Evolutionary conservation across 1,140 invertebrate species (phyloP).

Genomic region (Sarcophaga bullata): DNA sequence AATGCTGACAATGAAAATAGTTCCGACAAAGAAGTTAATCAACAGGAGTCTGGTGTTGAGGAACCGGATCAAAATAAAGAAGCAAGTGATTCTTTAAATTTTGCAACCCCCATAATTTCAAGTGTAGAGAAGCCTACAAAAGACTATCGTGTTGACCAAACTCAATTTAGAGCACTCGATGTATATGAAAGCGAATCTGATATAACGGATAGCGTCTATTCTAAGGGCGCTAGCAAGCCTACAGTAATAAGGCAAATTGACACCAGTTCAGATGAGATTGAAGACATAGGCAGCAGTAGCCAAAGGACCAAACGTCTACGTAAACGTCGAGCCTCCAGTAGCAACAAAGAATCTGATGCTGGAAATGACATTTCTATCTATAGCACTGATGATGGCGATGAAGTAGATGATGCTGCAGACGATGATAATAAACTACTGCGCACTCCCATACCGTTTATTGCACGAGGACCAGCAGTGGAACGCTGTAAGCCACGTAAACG

Average conservation of each 20-base stretch:
- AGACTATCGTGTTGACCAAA: conserved; percentile 58
- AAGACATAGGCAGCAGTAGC: conserved; percentile 42
- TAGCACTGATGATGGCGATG: conserved; percentile 45
- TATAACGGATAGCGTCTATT: conserved; percentile 59
- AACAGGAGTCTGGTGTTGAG: neutral
- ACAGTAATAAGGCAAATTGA: conserved; percentile 38
- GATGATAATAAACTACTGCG: conserved; percentile 47
- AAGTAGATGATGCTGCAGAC: conserved; percentile 42
- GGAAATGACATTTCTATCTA: conserved; percentile 46
- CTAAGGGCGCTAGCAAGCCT: conserved; percentile 51
- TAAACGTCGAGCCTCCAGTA: conserved; percentile 56
- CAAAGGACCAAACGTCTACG: conserved; percentile 58
- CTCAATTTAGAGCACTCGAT: conserved; percentile 59
- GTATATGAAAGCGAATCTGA: conserved; percentile 64
- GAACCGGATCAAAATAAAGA: neutral
- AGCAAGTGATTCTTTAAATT: conserved; percentile 41
- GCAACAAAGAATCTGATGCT: conserved; percentile 55
- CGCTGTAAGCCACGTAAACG: conserved; percentile 52
- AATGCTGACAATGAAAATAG: neutral
- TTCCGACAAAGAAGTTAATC: neutral
- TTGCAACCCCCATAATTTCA: conserved; percentile 53
- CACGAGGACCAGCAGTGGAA: conserved; percentile 58
- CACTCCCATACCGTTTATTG: conserved; percentile 56
- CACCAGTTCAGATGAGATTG: conserved; percentile 45
- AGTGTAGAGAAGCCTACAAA: conserved; percentile 49